Evolutionary conservation across 2,888 invertebrate genomes (phyloP), one percentile per base, ranked within the genome.

Genomic region (Merodon equestris): DNA sequence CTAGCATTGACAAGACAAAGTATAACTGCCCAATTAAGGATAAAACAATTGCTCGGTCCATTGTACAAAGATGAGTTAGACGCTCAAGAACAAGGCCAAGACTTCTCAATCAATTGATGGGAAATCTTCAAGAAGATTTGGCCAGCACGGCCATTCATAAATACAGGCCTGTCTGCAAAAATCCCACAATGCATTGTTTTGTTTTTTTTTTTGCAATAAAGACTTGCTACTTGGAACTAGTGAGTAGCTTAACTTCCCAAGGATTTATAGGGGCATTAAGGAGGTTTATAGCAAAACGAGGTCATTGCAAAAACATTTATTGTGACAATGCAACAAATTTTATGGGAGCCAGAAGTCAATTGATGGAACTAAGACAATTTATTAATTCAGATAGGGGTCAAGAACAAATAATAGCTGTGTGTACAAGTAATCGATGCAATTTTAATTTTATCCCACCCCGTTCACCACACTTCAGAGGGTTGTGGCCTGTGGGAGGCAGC

Each of bases 11-110:
- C 83, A n/a, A 63, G 83, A 40, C 70, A 82, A 56, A 50, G n/a
- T n/a, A 66, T 64, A 84, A 68, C 67, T 84, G 84, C 84, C 79
- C 81, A 2, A 63, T 84, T 1, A 61, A 77, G 12, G 83, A 75
- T n/a, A 73, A n/a, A 75, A 67, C 61, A n/a, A 17, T 50, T 19
- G 15, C 47, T 17, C 3, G 17, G 18, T 47, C 17, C 18, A 47
- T 47, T 18, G 47, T 27, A 27, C 27, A 27, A 7, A 7, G 27
- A 27, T 27, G 27, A 4, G 27, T 27, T 27, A 27, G 27, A 27
- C 7, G 27, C 27, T 27, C 27, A 27, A 27, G 27, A 7, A 7
- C n/a, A n/a, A n/a, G n/a, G n/a, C n/a, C n/a, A n/a, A n/a, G n/a
- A n/a, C n/a, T n/a, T n/a, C n/a, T n/a, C n/a, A n/a, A n/a, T n/a